A percentile compares a stretch with the other conserved stretches of the same genome.
These are phyloP conservation scores for Hemibagrus wyckioides DNA, from an alignment of 2,113 vertebrate genomes.

Conservation along the genomic window DNA sequence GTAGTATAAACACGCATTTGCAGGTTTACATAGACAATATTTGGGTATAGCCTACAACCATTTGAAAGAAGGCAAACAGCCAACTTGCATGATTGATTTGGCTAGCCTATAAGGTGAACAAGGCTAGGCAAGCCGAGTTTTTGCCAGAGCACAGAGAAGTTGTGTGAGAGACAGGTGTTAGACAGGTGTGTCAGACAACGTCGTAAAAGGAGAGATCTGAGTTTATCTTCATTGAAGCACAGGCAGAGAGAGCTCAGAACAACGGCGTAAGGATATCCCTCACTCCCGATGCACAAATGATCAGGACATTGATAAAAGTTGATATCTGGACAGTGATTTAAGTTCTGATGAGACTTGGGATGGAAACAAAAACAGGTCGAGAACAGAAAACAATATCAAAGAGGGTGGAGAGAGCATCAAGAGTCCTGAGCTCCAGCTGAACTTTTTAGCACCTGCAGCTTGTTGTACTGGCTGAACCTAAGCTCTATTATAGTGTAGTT, in stretches of 20 bases:
- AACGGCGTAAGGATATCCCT: background rate
- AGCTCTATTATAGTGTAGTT: background rate
- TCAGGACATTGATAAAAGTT: too few relatives aligned
- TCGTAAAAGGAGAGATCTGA: background rate
- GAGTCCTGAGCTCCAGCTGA: background rate
- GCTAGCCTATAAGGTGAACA: background rate
- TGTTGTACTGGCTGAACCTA: background rate
- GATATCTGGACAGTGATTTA: too few relatives aligned
- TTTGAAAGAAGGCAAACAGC: background rate
- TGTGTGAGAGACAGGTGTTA: background rate
- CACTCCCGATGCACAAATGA: background rate
- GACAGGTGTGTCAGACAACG: background rate
- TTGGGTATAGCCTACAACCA: conserved; percentile 1
- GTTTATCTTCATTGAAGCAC: background rate
- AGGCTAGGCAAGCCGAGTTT: background rate
- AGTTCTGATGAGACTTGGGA: background rate
- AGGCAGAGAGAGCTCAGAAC: background rate
- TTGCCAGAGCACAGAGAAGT: background rate
- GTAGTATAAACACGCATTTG: conserved; percentile 12
- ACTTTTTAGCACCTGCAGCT: background rate
- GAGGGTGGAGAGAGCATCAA: background rate
- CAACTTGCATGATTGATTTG: background rate
- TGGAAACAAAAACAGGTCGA: background rate
- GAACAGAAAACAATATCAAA: background rate
- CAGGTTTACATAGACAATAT: conserved; percentile 10